Evolutionary conservation across 2,797 vertebrate genomes (phyloP), one percentile per base, ranked within the genome.

Genomic region (Cirrhinus molitorella): DNA sequence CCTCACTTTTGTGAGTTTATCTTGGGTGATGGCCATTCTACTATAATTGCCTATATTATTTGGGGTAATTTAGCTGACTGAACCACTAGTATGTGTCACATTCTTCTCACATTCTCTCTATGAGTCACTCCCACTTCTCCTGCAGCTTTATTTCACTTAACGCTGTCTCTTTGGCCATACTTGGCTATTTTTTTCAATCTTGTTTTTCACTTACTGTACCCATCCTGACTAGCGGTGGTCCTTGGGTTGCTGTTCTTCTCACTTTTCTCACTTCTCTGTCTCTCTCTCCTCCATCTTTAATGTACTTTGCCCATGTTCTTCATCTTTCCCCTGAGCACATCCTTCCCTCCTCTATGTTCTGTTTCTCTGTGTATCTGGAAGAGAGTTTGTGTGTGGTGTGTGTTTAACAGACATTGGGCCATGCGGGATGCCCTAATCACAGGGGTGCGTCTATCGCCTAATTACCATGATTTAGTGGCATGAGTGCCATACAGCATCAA

Each of bases 341-440:
- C 72, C 85, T 91, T 90, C 87, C 89, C 88, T 89, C 77, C 90
- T 85, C 90, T 93, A 91, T 90, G 92, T 92, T 78, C 55, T 49
- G 11, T 68, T 66, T 43, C 45, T 43, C 53, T 68, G 31, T 79
- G 17, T 67, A 67, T 85, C 71, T 81, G 40, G 61, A 73, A 78
- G 72, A 45, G 66, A 80, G 40, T 73, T 57, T 72, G 77, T 63
- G 77, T 63, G 43, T 49, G 55, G 77, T 87, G 76, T 84, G 79
- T 80, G 70, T 83, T 83, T 85, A 80, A 83, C 79, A 88, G 85
- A 84, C 55, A 19, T 75, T 79, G 47, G 53, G 80, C 85, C 59
- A 63, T 73, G 82, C 75, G 70, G 83, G 83, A 87, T 80, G 79
- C 84, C 84, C 80, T 85, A 90, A 90, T 89, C 84, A 88, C 83